A percentile compares a stretch with the other conserved stretches of the same genome.
These are phyloP conservation scores for Apoda limacodes DNA, from an alignment of 2,888 invertebrate species.

Conservation along the genomic window DNA sequence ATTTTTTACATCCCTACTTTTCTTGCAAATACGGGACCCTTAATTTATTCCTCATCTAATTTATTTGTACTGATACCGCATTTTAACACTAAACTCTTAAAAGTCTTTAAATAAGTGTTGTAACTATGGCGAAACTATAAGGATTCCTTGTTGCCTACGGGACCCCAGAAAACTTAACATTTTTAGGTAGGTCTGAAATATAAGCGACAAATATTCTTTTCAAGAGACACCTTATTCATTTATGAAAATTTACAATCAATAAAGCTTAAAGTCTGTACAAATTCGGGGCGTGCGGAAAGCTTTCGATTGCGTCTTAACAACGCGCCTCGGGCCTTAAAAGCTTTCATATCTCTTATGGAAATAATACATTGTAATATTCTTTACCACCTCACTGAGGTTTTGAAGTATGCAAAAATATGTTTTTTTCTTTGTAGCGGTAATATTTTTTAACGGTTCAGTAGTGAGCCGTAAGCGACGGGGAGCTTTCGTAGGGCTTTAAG, in stretches of 20 bases:
- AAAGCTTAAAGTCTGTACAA: conserved; percentile 38
- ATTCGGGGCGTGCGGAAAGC: conserved; percentile 31
- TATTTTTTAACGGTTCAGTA: conserved; percentile 42
- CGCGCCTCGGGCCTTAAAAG: conserved; percentile 60
- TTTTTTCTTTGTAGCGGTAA: conserved; percentile 54
- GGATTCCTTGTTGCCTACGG: no score
- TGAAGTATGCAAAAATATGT: conserved; percentile 60
- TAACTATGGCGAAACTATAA: no score
- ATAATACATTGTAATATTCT: conserved; percentile 52
- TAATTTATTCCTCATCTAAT: no score
- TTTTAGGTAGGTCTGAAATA: no score
- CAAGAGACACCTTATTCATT: no score
- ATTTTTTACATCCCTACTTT: no score
- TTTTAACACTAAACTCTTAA: no score
- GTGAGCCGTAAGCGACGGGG: conserved; percentile 28
- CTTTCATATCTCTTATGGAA: conserved; percentile 61
- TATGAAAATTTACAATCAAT: conserved; percentile 48
- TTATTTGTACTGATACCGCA: no score
- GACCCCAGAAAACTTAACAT: no score
- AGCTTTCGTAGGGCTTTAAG: conserved; percentile 42
- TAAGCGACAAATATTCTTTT: no score
- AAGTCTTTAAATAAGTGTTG: no score
- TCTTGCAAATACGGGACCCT: no score
- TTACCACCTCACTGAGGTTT: conserved; percentile 28
- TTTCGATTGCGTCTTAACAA: conserved; percentile 48